phyloP scores from a whole-genome alignment of 2,797 vertebrate species.

The Gambelia wislizenii region DNA sequence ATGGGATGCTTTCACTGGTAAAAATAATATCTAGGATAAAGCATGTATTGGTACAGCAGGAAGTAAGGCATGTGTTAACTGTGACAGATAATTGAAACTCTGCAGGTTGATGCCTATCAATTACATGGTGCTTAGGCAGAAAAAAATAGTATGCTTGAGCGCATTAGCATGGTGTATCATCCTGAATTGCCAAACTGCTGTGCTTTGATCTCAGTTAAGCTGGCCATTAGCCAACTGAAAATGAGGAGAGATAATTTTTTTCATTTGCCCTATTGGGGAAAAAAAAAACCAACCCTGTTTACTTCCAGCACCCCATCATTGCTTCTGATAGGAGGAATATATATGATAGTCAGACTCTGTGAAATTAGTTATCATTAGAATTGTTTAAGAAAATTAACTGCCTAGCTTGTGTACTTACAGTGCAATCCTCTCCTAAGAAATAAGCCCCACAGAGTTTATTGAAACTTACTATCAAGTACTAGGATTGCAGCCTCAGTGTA shows the following conservation, averaged over 20 bases:
- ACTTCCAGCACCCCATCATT: slow-evolving; percentile 40
- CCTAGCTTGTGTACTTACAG: slow-evolving; percentile 51
- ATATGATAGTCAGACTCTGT: slow-evolving; percentile 56
- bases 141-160: slow-evolving; percentile 21
- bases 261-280: slow-evolving; percentile 28
- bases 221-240: slow-evolving; percentile 60
- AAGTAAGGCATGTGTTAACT: slow-evolving; percentile 41
- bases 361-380: slow-evolving; percentile 54
- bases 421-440: neutral
- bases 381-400: slow-evolving; percentile 68
- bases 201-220: slow-evolving; percentile 62
- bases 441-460: too few relatives aligned
- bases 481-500: neutral
- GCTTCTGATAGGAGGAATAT: slow-evolving; percentile 46
- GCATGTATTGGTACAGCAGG: slow-evolving; percentile 6
- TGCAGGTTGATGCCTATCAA: slow-evolving; percentile 40
- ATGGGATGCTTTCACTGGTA: neutral
- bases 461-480: too few relatives aligned
- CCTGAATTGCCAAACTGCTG: slow-evolving; percentile 41
- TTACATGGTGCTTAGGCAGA: slow-evolving; percentile 17
- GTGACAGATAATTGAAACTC: slow-evolving; percentile 46
- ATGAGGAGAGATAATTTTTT: slow-evolving; percentile 53
- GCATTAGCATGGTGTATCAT: slow-evolving; percentile 34
- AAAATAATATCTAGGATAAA: slow-evolving; percentile 15
- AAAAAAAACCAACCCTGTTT: slow-evolving; percentile 40